These are phyloP conservation scores for Apodemus agrarius DNA, from an alignment of 2,797 vertebrate species.

Conservation along the genomic window DNA sequence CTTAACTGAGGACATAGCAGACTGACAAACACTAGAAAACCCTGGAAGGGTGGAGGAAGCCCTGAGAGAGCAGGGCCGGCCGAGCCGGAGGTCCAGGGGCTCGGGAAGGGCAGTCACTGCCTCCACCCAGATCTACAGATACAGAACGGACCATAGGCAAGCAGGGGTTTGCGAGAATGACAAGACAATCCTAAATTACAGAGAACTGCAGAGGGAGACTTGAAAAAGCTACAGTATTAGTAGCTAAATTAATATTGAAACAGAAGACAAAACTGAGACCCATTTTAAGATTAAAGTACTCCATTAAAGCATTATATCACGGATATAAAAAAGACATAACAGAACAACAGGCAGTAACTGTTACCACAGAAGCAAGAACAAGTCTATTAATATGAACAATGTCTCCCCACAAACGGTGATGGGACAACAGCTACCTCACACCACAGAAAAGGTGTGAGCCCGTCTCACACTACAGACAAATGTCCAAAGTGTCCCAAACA, in stretches of 20 bases:
- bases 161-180: not conserved
- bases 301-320: not conserved
- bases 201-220: not conserved
- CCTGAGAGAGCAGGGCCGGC: not conserved
- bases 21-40: constrained; percentile 4
- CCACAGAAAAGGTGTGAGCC: not conserved
- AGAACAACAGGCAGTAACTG: not conserved
- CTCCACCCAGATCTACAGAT: not conserved
- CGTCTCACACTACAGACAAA: not conserved
- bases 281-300: not conserved
- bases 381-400: not conserved
- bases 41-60: constrained; percentile 10
- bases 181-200: not conserved
- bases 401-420: not conserved
- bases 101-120: not conserved
- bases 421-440: not conserved
- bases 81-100: not conserved
- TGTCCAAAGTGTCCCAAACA: constrained; percentile 31
- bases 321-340: not conserved
- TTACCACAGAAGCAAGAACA: constrained; percentile 17
- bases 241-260: constrained; percentile 35
- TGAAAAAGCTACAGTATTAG: not conserved
- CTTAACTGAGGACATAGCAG: constrained; percentile 1
- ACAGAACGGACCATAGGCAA: not conserved
- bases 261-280: not conserved